phyloP scores from a whole-genome alignment of 2,113 vertebrate species.

The Triplophysa dalaica region DNA sequence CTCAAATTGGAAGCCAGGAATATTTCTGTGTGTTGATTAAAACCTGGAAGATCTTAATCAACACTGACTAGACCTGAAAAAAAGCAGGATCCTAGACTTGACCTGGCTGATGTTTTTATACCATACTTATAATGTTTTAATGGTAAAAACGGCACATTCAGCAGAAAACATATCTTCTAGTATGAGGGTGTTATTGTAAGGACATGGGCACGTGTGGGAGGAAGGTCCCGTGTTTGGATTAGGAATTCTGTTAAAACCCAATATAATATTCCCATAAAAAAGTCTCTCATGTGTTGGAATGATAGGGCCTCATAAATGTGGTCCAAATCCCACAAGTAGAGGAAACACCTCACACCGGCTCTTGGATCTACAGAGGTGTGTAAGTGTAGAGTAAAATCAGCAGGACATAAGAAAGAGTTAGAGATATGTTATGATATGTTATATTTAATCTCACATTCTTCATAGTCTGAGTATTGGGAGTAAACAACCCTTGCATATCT shows the following conservation, averaged over 20 bases:
- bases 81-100: slow-evolving; percentile 34
- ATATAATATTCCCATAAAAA: slow-evolving; percentile 37
- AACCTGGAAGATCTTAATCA: slow-evolving; percentile 56
- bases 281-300: slow-evolving; percentile 23
- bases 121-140: slow-evolving; percentile 22
- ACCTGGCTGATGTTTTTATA: slow-evolving; percentile 24
- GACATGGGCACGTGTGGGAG: slow-evolving; percentile 1
- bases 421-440: too few species aligned
- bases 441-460: neutral
- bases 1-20: slow-evolving; percentile 51
- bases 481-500: slow-evolving; percentile 4
- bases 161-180: slow-evolving; percentile 31
- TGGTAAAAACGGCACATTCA: slow-evolving; percentile 35
- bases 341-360: neutral
- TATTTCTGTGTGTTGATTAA: slow-evolving; percentile 50
- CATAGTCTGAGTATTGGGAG: neutral
- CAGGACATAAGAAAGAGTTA: neutral
- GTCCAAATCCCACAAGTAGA: neutral
- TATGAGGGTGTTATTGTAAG: slow-evolving; percentile 44
- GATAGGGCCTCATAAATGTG: slow-evolving; percentile 27
- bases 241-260: slow-evolving; percentile 29
- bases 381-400: neutral
- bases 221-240: slow-evolving; percentile 44
- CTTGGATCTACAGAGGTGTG: neutral
- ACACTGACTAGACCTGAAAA: slow-evolving; percentile 43